Percentiles rank a stretch among this genome's conserved stretches.
Evolutionary conservation across 2,797 vertebrate species (phyloP).

Genomic region (Pelodytes ibericus): DNA sequence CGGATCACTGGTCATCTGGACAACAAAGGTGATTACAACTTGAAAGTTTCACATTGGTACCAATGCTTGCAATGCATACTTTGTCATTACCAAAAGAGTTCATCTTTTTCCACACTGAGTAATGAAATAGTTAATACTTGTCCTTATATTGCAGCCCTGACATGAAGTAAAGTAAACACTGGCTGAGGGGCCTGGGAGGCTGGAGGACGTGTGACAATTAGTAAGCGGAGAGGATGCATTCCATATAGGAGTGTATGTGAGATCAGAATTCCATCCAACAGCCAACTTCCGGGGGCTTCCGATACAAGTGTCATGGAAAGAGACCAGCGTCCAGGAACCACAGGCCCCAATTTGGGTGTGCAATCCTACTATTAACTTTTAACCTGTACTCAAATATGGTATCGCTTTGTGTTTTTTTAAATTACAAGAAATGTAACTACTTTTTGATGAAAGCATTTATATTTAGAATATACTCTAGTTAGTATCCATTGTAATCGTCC

Average conservation of each 20-base stretch:
- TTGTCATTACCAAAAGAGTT: no score
- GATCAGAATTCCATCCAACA: constrained; percentile 5
- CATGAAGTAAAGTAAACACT: background rate
- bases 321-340: background rate
- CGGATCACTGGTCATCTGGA: constrained; percentile 78
- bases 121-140: background rate
- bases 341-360: background rate
- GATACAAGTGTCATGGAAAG: background rate
- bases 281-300: constrained; percentile 24
- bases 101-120: background rate
- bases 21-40: constrained; percentile 74
- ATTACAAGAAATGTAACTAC: no score
- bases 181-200: background rate
- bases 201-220: constrained; percentile 9
- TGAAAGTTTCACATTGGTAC: background rate
- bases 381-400: background rate
- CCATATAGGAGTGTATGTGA: background rate
- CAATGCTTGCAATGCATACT: background rate
- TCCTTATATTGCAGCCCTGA: background rate
- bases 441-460: no score
- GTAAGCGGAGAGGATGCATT: constrained; percentile 19
- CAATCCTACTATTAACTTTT: background rate
- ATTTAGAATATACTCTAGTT: no score
- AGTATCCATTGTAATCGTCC: no score
- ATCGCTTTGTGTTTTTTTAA: no score